phyloP scores from a whole-genome alignment of 2,797 vertebrate species.

The Schizopygopsis pylzovi region DNA sequence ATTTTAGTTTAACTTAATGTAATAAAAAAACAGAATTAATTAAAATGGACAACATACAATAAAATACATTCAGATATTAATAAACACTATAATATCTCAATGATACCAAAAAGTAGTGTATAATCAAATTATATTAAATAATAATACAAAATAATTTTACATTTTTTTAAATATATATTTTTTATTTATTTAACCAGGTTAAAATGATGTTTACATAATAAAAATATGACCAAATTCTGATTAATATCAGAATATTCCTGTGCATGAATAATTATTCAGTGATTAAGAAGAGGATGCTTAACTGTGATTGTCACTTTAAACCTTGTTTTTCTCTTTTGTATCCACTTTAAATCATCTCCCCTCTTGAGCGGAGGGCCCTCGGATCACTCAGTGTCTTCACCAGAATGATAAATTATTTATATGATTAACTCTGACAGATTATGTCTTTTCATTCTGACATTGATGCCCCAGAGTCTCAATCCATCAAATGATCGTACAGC shows the following conservation, averaged over 20 bases:
- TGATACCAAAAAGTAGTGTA: neutral
- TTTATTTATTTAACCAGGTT: no score
- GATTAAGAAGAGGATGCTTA: neutral
- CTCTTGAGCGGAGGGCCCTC: neutral
- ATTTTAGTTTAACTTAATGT: neutral
- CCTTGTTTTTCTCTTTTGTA: slow-evolving; percentile 6
- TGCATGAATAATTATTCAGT: neutral
- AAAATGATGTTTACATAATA: neutral
- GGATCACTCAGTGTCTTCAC: slow-evolving; percentile 32
- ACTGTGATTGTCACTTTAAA: neutral
- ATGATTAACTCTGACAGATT: slow-evolving; percentile 48
- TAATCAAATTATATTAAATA: neutral
- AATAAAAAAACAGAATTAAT: neutral
- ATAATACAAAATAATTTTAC: neutral
- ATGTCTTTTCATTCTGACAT: slow-evolving; percentile 51
- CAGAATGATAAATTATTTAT: slow-evolving; percentile 46
- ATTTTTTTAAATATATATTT: no score
- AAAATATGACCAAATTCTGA: neutral
- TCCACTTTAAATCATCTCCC: slow-evolving; percentile 24
- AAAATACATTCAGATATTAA: neutral
- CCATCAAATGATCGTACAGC: slow-evolving; percentile 33
- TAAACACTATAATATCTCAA: no score
- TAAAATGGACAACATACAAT: neutral
- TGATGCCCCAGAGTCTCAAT: slow-evolving; percentile 47
- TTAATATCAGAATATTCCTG: slow-evolving; percentile 1